Base-by-base conservation (phyloP, 2,113 vertebrate species). In the Leptobrachium leishanense region DNA sequence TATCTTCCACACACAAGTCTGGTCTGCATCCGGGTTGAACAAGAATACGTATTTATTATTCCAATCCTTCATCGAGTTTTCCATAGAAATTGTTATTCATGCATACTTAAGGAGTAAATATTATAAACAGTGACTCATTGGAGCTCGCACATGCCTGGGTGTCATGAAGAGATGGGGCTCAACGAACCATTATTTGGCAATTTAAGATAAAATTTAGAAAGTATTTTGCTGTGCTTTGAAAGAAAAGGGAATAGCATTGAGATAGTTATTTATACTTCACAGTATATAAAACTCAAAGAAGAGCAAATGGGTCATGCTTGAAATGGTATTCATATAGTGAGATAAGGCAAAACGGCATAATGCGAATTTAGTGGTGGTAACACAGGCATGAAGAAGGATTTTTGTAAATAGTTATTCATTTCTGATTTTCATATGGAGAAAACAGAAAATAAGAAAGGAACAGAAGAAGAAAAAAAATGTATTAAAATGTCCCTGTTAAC, bases 1-100 rank as follows among this genome's bases (percentile, higher is more conserved):
- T 50, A 50, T 5, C 46, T 50, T 8, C 46, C 46, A 50, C 4
- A 50, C 8, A 50, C 46, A 8, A 31, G 20, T 31, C 20, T 50
- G 46, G 46, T 50, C 46, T 50, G 46, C 8, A 5, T 50, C 3
- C 9, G 13, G 55, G 4, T 12, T 59, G 69, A 72, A 54, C 20
- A n/a, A 2, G 5, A 43, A 69, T 10, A 12, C 40, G 10, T 40
- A 54, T 73, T 83, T 67, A 76, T 44, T 12, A 72, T 84, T 84
- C 9, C 12, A n/a, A 84, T 82, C 80, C 77, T 63, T 0, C 20
- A 75, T 13, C 81, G 1, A 1, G 2, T 83, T 84, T 84, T 75
- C 5, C 8, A 85, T 72, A 6, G 8, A 72, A 72, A 10, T 72
- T 72, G 11, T 2, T 39, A 72, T 53, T 44, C 50, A 72, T 2